Conservation (phyloP, 2,797 vertebrate genomes). For the Myotis vivesi region DNA sequence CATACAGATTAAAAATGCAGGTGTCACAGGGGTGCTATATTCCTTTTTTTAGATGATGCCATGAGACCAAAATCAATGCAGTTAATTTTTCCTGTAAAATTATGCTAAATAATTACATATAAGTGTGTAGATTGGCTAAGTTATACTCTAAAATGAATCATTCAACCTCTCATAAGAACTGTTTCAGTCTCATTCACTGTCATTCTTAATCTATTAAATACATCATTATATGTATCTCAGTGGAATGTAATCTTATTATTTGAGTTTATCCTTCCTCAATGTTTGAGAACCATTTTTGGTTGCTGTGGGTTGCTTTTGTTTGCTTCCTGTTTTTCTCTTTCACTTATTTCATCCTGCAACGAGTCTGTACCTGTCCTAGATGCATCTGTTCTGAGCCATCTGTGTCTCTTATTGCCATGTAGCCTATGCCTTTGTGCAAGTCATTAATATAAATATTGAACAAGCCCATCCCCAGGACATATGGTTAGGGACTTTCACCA, state of each 20-base stretch:
- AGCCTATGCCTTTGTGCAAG: neutral
- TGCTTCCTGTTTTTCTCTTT: neutral
- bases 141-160: neutral
- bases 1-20: neutral
- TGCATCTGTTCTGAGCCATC: neutral
- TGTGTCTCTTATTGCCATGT: neutral
- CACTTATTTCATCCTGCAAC: neutral
- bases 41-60: neutral
- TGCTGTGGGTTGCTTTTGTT: neutral
- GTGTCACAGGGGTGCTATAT: neutral
- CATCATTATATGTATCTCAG: neutral
- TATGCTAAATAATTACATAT: constrained; percentile 1
- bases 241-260: neutral
- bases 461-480: neutral
- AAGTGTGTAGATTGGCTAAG: neutral
- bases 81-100: neutral
- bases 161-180: neutral
- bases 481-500: neutral
- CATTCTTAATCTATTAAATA: neutral
- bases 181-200: neutral
- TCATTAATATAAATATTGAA: constrained; percentile 40
- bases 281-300: neutral
- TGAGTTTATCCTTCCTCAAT: neutral
- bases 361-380: neutral
- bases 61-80: neutral